Evolutionary conservation across 2,797 vertebrate genomes (phyloP).

Genomic region (Chrysolophus pictus): DNA sequence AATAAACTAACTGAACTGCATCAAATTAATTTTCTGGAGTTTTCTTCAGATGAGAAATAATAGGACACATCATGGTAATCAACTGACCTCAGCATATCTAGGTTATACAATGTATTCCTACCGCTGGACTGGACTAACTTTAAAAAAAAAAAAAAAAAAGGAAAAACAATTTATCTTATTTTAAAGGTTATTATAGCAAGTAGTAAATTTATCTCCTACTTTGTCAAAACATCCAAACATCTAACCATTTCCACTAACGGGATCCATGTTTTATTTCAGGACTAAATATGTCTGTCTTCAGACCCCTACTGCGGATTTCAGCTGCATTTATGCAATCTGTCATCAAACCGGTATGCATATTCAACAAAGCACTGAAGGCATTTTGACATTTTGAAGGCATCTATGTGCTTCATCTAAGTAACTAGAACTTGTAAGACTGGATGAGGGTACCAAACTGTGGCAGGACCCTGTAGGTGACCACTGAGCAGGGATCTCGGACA

Average conservation of each 20-base stretch:
- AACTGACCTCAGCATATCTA: accelerated
- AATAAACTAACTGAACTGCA: neutral
- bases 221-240: neutral
- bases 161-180: neutral
- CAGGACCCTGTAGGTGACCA: neutral
- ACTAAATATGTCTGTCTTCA: neutral
- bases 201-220: neutral
- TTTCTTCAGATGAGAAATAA: neutral
- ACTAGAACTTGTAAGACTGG: neutral
- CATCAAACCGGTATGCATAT: neutral
- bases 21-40: neutral
- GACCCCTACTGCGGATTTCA: neutral
- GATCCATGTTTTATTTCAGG: neutral
- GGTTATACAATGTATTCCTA: neutral
- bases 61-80: neutral
- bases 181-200: neutral
- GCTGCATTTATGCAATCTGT: neutral
- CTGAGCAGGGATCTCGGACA: neutral
- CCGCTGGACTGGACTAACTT: neutral
- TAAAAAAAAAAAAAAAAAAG: neutral
- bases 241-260: neutral
- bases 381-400: neutral
- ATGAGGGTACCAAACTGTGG: neutral
- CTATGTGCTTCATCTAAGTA: neutral
- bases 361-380: neutral